A percentile compares a stretch with the other conserved stretches of the same genome.
phyloP scores from a whole-genome alignment of 2,888 invertebrate species.

The Busseola fusca region DNA sequence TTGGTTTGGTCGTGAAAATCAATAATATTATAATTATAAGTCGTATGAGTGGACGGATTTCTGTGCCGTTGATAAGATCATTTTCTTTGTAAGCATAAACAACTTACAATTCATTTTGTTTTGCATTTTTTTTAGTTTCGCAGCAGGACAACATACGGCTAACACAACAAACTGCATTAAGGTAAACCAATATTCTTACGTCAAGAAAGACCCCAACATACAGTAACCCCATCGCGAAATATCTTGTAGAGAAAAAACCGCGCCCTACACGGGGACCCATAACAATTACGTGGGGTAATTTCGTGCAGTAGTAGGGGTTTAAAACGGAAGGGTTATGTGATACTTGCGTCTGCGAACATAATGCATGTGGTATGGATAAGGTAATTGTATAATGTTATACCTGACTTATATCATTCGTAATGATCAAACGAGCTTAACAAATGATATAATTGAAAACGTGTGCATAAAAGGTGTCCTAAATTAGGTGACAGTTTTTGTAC shows the following conservation, averaged over 20 bases:
- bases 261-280: constrained; percentile 73
- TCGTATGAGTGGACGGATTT: constrained; percentile 17
- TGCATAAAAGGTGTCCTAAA: not conserved
- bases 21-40: constrained; percentile 53
- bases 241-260: constrained; percentile 73
- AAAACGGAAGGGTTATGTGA: constrained; percentile 75
- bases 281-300: constrained; percentile 83
- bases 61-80: not conserved
- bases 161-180: constrained; percentile 28
- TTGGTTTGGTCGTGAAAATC: constrained; percentile 46
- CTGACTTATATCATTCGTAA: constrained; percentile 20
- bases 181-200: constrained; percentile 61
- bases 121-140: not conserved
- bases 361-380: constrained; percentile 29
- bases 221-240: constrained; percentile 71
- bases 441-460: constrained; percentile 30
- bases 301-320: constrained; percentile 77
- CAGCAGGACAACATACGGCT: constrained; percentile 1
- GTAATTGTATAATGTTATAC: constrained; percentile 45
- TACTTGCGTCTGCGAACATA: constrained; percentile 49
- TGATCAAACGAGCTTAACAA: constrained; percentile 7
- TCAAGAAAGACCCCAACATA: constrained; percentile 57
- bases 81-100: not conserved
- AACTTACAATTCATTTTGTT: not conserved
- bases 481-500: not conserved